phyloP scores from a whole-genome alignment of 2,113 vertebrate genomes.

The Festucalex cinctus region DNA sequence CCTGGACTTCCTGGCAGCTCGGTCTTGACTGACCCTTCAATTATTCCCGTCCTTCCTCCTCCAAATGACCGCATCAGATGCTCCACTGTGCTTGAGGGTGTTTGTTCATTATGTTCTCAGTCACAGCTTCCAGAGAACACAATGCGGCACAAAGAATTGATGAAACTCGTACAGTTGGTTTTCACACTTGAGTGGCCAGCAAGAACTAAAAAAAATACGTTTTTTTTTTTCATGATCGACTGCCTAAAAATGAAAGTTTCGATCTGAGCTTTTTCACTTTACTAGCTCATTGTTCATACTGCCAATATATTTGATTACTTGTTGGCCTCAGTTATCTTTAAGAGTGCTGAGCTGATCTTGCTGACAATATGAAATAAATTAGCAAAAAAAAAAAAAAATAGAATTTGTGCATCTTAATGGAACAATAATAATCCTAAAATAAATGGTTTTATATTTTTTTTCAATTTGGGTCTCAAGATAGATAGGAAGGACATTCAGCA shows the following conservation, averaged over 20 bases:
- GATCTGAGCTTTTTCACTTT: constrained; percentile 1
- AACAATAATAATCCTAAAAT: neutral
- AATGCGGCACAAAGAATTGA: constrained; percentile 22
- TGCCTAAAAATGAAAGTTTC: constrained; percentile 7
- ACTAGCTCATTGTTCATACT: neutral
- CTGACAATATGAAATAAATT: neutral
- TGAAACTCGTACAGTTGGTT: constrained; percentile 17
- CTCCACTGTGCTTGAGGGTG: neutral
- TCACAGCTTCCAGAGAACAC: constrained; percentile 28
- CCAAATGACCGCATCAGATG: constrained; percentile 28
- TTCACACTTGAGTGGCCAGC: constrained; percentile 13
- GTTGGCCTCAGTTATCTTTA: neutral
- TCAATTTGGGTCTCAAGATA: neutral
- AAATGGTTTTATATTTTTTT: neutral
- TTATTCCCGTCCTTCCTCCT: neutral
- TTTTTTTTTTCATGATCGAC: constrained; percentile 5
- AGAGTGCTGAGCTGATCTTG: neutral
- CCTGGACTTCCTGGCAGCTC: neutral
- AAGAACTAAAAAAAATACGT: neutral
- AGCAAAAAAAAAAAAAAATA: neutral
- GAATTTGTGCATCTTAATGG: neutral
- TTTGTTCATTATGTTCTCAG: constrained; percentile 22
- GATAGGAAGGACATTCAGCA: constrained; percentile 4
- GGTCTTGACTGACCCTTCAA: neutral
- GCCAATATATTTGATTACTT: constrained; percentile 3